Evolutionary conservation across 1,140 invertebrate genomes (phyloP), one percentile per base, ranked within the genome.

Genomic region (Lysiphlebus fabarum): DNA sequence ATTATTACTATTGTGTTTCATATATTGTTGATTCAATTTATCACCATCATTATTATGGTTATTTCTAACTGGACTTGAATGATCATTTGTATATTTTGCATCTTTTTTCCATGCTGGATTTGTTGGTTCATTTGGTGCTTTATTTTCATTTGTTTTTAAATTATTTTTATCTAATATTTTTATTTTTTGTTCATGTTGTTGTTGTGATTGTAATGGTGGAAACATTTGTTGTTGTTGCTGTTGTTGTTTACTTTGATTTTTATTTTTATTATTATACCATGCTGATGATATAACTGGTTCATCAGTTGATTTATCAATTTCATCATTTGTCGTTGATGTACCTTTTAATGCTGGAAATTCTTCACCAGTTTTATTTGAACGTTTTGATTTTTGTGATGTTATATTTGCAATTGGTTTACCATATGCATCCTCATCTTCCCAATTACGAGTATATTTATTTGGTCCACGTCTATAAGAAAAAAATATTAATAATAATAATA

Each of bases 351-450:
- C 74, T 17, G 77, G 78, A 62, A 79, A 79, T 45, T 80, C 77
- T 71, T 79, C 78, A 17, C 69, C 72, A 57, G 59, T 73, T 64
- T 68, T 70, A 56, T 72, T 73, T 1, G 63, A 64, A 56, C 65
- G 70, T 65, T 62, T 49, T 67, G 12, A 26, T 60, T 62, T 69
- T 67, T 8, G 64, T 64, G 59, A 59, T 34, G 67, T 57, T n/a
- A 59, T 59, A 56, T 58, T 65, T 62, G 56, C 62, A 69, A 75
- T 68, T 77, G 84, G 59, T 70, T 79, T 74, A 14, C 82, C 74
- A 68, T 95, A 96, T 0, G 92, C 92, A 70, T 91, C 89, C 73
- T 92, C 91, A 71, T 95, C 92, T 73, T 94, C 91, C 92, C 92
- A 96, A 63, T 92, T 93, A 10, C 92, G 82, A 0, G 90, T 92